These are phyloP conservation scores for Sporophila hypoxantha DNA, from an alignment of 2,113 vertebrate genomes.

Conservation along the genomic window DNA sequence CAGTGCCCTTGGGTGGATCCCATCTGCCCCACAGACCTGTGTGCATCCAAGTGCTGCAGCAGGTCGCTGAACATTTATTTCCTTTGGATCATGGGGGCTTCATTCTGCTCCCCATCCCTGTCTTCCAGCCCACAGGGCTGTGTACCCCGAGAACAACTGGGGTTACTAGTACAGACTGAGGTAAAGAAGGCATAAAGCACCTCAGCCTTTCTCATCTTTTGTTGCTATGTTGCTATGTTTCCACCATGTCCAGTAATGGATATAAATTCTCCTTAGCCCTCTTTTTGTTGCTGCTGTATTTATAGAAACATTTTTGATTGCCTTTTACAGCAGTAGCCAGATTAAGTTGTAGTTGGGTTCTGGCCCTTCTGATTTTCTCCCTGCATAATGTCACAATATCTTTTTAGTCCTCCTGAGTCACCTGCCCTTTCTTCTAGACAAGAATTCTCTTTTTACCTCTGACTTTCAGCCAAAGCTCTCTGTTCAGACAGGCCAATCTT, in stretches of 20 bases:
- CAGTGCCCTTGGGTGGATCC: neutral
- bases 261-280: neutral
- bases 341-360: neutral
- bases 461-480: neutral
- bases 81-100: neutral
- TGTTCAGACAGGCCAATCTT: neutral
- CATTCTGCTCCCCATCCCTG: neutral
- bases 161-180: neutral
- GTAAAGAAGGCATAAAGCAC: neutral
- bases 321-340: neutral
- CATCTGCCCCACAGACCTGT: too few relatives aligned
- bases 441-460: neutral
- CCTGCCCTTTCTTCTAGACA: neutral
- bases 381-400: neutral
- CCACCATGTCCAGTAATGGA: neutral
- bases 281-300: neutral
- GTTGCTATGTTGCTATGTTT: neutral
- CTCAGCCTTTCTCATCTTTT: neutral
- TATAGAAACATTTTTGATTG: neutral
- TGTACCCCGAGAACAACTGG: too few relatives aligned
- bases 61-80: neutral
- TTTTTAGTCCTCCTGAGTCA: neutral
- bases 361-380: neutral
- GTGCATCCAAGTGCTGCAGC: neutral
- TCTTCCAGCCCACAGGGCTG: neutral